A percentile compares a stretch with the other conserved stretches of the same genome.
phyloP scores from a whole-genome alignment of 2,888 invertebrate species.

The Caenorhabditis sp. region DNA sequence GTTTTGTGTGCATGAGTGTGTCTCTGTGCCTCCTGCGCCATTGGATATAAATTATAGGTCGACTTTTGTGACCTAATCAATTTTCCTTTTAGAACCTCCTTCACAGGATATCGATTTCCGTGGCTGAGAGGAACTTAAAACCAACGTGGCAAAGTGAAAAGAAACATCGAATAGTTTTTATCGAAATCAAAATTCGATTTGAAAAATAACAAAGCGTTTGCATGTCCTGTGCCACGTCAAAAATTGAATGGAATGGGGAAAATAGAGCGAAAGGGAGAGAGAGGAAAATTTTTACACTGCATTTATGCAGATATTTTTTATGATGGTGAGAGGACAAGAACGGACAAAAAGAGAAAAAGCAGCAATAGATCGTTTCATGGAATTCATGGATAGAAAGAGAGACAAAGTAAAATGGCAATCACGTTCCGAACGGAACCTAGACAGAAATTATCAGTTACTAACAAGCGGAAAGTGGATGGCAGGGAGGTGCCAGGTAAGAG shows the following conservation, averaged over 20 bases:
- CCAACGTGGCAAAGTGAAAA: not conserved
- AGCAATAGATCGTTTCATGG: slow-evolving; percentile 33
- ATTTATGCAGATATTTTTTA: slow-evolving; percentile 43
- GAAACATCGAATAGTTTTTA: slow-evolving; percentile 23
- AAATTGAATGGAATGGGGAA: slow-evolving; percentile 33
- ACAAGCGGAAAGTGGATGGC: slow-evolving; percentile 1
- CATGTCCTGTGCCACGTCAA: slow-evolving; percentile 40
- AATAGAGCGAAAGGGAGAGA: slow-evolving; percentile 38
- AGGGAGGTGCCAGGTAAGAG: not conserved
- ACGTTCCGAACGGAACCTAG: slow-evolving; percentile 3
- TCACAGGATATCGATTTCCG: not conserved
- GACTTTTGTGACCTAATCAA: slow-evolving; percentile 13
- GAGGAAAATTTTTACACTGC: slow-evolving; percentile 45
- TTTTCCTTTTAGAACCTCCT: not conserved
- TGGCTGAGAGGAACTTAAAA: not conserved
- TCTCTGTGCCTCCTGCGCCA: not conserved
- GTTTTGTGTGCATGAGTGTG: not conserved
- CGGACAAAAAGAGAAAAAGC: not conserved
- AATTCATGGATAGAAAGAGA: slow-evolving; percentile 29
- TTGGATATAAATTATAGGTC: slow-evolving; percentile 50
- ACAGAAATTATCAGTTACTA: slow-evolving; percentile 6
- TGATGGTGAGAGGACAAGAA: slow-evolving; percentile 9
- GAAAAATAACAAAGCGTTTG: slow-evolving; percentile 41
- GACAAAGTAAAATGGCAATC: slow-evolving; percentile 4
- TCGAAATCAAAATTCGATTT: slow-evolving; percentile 35